These are phyloP conservation scores for Calcarius lapponicus DNA, from an alignment of 2,797 vertebrate species.

Conservation along the genomic window DNA sequence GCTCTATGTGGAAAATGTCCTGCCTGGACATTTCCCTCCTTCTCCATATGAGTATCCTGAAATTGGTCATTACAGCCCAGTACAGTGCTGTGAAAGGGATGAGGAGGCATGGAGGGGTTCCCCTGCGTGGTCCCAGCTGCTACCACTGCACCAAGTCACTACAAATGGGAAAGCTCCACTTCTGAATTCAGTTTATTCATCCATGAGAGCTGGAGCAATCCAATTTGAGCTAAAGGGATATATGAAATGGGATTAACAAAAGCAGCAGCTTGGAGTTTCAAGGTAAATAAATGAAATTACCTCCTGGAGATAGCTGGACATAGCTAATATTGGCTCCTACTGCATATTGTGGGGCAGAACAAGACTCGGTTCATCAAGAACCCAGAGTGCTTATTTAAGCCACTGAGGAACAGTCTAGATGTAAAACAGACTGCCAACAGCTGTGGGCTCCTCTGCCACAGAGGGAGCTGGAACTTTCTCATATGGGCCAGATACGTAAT, in stretches of 20 bases:
- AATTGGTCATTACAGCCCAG: neutral
- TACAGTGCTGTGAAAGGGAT: neutral
- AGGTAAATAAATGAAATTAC: neutral
- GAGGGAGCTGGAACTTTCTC: neutral
- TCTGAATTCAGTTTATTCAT: neutral
- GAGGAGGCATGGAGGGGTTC: fast-evolving
- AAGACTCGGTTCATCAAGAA: neutral
- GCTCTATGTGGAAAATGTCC: neutral
- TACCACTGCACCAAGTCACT: neutral
- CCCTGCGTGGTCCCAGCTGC: neutral
- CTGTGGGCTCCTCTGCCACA: neutral
- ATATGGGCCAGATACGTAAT: neutral
- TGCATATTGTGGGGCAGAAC: fast-evolving
- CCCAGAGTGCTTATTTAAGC: neutral
- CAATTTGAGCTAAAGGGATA: neutral
- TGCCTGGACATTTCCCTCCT: neutral
- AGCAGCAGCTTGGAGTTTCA: neutral
- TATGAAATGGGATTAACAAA: neutral
- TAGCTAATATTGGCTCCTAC: neutral
- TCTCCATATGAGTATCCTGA: neutral
- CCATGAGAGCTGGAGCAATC: neutral
- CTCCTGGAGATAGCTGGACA: neutral
- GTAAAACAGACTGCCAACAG: neutral
- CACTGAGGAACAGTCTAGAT: neutral
- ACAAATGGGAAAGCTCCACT: neutral